A percentile compares a stretch with the other conserved stretches of the same genome.
These are phyloP conservation scores for Nematostella vectensis DNA, from an alignment of 92 coral and sea anemone species.

Conservation along the genomic window DNA sequence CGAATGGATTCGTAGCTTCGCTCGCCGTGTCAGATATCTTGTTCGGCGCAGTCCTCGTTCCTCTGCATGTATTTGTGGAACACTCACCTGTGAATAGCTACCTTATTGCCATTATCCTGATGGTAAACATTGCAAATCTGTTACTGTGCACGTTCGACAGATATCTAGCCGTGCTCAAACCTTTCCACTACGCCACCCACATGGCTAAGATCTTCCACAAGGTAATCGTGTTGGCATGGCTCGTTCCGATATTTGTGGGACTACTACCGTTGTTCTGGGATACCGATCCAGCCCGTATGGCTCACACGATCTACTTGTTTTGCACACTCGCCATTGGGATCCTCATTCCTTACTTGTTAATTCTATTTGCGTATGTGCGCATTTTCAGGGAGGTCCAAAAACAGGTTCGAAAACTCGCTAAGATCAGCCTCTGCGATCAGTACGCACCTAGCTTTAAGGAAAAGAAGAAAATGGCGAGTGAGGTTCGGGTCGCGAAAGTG, in stretches of 20 bases:
- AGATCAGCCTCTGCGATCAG: slow-evolving; percentile 4
- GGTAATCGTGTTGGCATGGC: slow-evolving; percentile 29
- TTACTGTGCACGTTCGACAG: slow-evolving; percentile 42
- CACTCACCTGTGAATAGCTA: slow-evolving; percentile 24
- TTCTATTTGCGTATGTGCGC: slow-evolving; percentile 38
- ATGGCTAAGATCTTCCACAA: slow-evolving; percentile 32
- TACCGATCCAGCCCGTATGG: slow-evolving; percentile 17
- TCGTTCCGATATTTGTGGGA: slow-evolving; percentile 20
- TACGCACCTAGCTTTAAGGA: slow-evolving; percentile 31
- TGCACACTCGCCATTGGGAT: slow-evolving; percentile 32
- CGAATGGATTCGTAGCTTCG: slow-evolving; percentile 35
- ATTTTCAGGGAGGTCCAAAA: slow-evolving; percentile 47
- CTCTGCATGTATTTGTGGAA: slow-evolving; percentile 22
- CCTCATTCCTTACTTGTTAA: slow-evolving; percentile 31
- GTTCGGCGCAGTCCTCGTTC: slow-evolving; percentile 38
- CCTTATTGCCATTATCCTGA: slow-evolving; percentile 31
- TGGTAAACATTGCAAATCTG: slow-evolving; percentile 43
- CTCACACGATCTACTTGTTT: slow-evolving; percentile 30
- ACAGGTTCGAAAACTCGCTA: slow-evolving; percentile 19
- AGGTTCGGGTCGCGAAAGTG: slow-evolving; percentile 40
- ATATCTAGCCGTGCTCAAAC: slow-evolving; percentile 41
- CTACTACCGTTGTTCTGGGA: slow-evolving; percentile 39
- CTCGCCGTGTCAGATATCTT: slow-evolving; percentile 43
- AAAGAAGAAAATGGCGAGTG: slow-evolving; percentile 33
- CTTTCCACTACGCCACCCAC: slow-evolving; percentile 25